Base-by-base conservation (phyloP, 2,797 vertebrate genomes). In the Pogoniulus pusillus region DNA sequence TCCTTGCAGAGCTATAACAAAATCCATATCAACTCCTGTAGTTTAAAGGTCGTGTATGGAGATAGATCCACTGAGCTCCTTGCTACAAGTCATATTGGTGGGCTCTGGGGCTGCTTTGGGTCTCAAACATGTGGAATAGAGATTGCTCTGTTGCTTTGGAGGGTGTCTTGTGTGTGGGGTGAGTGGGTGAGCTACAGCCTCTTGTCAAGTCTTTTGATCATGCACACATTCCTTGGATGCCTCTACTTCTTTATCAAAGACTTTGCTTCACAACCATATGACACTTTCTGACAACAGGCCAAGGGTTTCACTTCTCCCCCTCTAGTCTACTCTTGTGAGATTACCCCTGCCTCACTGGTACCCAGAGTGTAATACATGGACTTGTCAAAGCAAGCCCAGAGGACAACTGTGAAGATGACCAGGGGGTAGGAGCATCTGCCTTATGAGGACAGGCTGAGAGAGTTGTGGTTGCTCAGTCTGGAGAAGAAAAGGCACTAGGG, bases 141-240 rank as follows among this genome's bases (percentile, higher is more conserved):
- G 64, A 7, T 29, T 68, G 39, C 26, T 53, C 30, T 10, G 0
- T 4, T 26, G 74, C 66, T 62, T 17, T 37, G 51, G 35, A 5
- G 17, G 11, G 27, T 29, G 66, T 22, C 32, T 35, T 1, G 1
- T 30, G 65, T 3, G 3, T 3, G 3, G n/a, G 49, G 9, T 66
- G 22, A 22, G 20, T 29, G 13, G 15, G 8, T 54, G 55, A 82
- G 68, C 71, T 84, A 41, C 66, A 82, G 75, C 53, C 14, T 85
- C 37, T 35, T 0, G 0, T 10, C 0, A 2, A 51, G 12, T 12
- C 45, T 70, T 65, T n/a, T 19, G 1, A 49, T 53, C 54, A n/a
- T 68, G 26, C 19, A 47, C 19, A 47, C 14, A 3, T 53, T 34
- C 23, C 37, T 85, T 70, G 57, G 34, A 37, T 58, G 20, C 19